Evolutionary conservation across 2,113 vertebrate species (phyloP).

Genomic region (Tamias sibiricus): DNA sequence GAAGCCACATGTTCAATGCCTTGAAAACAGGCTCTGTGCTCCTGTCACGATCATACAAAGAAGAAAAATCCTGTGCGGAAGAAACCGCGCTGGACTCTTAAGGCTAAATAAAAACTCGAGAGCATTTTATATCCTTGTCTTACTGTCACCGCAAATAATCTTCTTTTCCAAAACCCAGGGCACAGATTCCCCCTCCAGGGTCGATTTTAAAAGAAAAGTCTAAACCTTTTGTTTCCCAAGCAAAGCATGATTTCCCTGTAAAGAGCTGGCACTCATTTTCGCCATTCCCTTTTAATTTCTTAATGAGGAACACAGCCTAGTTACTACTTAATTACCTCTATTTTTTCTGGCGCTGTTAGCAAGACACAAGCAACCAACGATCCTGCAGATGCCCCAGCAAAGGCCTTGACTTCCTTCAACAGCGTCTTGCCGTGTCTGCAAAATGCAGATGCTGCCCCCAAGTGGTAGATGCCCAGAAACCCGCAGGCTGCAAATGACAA

Average conservation of each 20-base stretch:
- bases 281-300: neutral
- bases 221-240: neutral
- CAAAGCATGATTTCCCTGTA: neutral
- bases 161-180: neutral
- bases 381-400: slow-evolving; percentile 94
- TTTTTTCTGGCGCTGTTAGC: slow-evolving; percentile 92
- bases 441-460: slow-evolving; percentile 92
- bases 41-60: neutral
- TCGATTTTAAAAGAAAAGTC: neutral
- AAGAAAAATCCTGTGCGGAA: neutral
- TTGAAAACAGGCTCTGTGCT: neutral
- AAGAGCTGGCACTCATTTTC: neutral
- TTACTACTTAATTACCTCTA: slow-evolving; percentile 89
- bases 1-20: neutral
- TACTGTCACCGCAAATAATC: neutral
- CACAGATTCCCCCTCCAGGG: neutral
- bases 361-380: slow-evolving; percentile 92
- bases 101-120: neutral
- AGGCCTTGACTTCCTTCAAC: slow-evolving; percentile 88
- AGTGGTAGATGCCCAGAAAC: slow-evolving; percentile 95
- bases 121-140: neutral
- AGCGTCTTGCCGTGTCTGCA: slow-evolving; percentile 89
- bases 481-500: slow-evolving; percentile 95
- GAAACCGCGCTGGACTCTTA: neutral
- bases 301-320: neutral